Base-by-base conservation (phyloP, 2,797 vertebrate species). In the Hyperoplus immaculatus region DNA sequence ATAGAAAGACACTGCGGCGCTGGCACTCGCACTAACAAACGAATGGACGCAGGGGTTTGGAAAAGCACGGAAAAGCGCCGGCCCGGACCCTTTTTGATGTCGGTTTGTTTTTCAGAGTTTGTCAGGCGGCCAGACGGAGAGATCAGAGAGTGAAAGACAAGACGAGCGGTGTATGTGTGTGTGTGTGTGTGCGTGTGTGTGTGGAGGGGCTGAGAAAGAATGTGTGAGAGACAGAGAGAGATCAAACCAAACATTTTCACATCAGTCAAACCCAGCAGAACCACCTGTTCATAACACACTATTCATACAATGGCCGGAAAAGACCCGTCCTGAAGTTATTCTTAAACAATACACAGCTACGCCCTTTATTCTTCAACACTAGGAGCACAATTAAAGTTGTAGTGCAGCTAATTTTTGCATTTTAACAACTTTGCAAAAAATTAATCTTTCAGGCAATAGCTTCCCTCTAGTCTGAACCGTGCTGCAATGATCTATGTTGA, bases 181-280 rank as follows among this genome's bases (percentile, higher is more conserved):
- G 29, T 29, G 29, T 29, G 29, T 29, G 29, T 29, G 29, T 29
- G 29, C 3, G 29, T 29, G 29, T 29, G 29, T 29, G 29, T 29
- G 45, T 7, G 6, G 21, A 38, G 53, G 39, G 21, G 49, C 6
- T 16, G 13, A 46, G 12, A 29, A 45, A 43, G 3, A 80, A 75
- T 62, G 70, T 47, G 62, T 45, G 67, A 71, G 63, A 62, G 50
- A n/a, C 12, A 9, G 15, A 51, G 11, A 61, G 55, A 18, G 55
- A 75, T 77, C 53, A 69, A 88, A 72, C 59, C 69, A 88, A 87
- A 86, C 75, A 86, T 84, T 72, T 85, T 75, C 16, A 85, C 59
- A 82, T 80, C 69, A 82, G 69, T 12, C 36, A 47, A 69, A 70
- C 49, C 29, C 66, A 67, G 66, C 29, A 75, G 63, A 82, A 76